These are phyloP conservation scores for Caerostris darwini DNA, from an alignment of 1,140 invertebrate species.

Conservation along the genomic window DNA sequence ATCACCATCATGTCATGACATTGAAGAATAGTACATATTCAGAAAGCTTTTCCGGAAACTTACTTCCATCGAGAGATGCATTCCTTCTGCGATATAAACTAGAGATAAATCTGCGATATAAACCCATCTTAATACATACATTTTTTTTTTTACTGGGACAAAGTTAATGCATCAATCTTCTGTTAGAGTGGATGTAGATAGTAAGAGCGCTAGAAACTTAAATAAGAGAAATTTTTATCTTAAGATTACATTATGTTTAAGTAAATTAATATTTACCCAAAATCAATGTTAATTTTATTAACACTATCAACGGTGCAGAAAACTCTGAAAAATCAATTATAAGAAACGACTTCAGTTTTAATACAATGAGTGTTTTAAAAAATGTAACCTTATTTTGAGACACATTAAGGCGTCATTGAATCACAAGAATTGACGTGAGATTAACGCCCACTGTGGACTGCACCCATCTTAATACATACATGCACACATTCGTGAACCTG, in stretches of 20 bases:
- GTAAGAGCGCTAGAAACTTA: background rate
- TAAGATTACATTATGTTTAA: no score
- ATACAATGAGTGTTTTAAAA: no score
- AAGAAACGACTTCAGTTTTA: no score
- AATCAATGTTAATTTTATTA: no score
- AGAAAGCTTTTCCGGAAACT: conserved; percentile 8
- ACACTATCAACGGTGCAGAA: no score
- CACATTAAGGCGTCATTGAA: no score
- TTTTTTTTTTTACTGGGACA: conserved; percentile 31
- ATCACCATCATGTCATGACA: conserved; percentile 21
- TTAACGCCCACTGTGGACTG: background rate
- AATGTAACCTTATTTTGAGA: no score
- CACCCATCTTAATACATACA: background rate
- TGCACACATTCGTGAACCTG: background rate
- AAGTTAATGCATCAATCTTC: conserved; percentile 60
- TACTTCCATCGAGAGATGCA: background rate
- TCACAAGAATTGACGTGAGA: background rate
- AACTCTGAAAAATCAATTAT: no score
- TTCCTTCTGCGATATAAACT: background rate
- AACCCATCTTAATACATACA: no score
- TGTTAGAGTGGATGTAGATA: background rate
- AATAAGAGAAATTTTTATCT: no score
- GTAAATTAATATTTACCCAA: no score
- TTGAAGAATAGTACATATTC: conserved; percentile 24
- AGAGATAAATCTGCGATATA: no score